Evolutionary conservation across 2,113 vertebrate species (phyloP), one percentile per base, ranked within the genome.

Genomic region (Tympanuchus pallidicinctus): DNA sequence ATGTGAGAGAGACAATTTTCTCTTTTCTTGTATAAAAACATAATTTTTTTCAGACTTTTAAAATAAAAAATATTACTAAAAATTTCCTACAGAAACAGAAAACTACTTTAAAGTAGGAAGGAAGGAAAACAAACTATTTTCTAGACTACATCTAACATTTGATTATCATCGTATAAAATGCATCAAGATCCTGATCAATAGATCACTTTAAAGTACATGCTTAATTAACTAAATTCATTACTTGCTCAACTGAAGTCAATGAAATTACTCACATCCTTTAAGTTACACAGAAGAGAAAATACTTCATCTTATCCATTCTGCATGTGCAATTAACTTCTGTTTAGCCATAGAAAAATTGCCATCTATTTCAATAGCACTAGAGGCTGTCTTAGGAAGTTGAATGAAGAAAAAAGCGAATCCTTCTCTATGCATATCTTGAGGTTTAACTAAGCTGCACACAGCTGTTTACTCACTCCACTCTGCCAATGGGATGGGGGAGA

Each of bases 221-320:
- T 67, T 86, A 95, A 86, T 86, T 92, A 88, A 86, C 11, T 54
- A 20, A 90, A 93, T 57, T 94, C 81, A 84, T 56, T 28, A 92
- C 42, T 60, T 86, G 24, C 21, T 94, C 89, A 88, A 20, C 11
- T 65, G 42, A 93, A 95, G 10, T 77, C 50, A 86, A 63, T 32
- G 42, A 57, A 80, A 88, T 71, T 90, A 67, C n/a, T 70, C 71
- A 50, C 65, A 86, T 77, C 86, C 69, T 92, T 81, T 52, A 42
- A 54, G n/a, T 30, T 70, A 86, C 61, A 42, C 50, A 24, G 74
- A 90, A 86, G 34, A 60, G 42, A 88, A 94, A 72, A 74, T 47
- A 67, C 43, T 92, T 90, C 63, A 40, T 70, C 59, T 90, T 42
- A 77, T 54, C 42, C 32, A 36, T 50, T 90, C 77, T 64, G 43